Evolutionary conservation across 2,888 invertebrate species (phyloP).

Genomic region (Chironomus tentans): DNA sequence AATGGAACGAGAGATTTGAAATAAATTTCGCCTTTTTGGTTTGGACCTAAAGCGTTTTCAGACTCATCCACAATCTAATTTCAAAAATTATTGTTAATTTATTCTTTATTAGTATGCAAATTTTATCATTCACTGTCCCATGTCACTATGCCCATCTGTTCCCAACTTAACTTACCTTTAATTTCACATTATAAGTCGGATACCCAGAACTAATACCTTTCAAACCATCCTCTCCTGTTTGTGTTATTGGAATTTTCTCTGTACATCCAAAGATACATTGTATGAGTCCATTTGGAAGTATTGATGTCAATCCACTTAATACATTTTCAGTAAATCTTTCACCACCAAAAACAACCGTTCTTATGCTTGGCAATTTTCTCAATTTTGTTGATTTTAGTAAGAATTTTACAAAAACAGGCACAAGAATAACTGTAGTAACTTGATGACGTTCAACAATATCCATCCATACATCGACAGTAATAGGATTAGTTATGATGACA

Average conservation of each 20-base stretch:
- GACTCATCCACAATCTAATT: not conserved
- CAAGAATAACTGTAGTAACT: not conserved
- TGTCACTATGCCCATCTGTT: too few relatives aligned
- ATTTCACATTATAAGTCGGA: not conserved
- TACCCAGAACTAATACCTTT: not conserved
- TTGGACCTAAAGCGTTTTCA: too few relatives aligned
- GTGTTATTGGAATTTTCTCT: accelerated
- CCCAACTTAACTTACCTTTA: not conserved
- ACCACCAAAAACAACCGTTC: not conserved
- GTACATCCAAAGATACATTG: not conserved
- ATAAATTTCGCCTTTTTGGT: not conserved
- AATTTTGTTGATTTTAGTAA: not conserved
- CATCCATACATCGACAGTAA: not conserved
- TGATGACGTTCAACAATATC: not conserved
- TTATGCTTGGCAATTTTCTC: not conserved
- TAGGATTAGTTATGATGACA: not conserved
- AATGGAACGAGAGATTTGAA: not conserved
- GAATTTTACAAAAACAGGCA: not conserved
- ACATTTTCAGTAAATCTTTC: not conserved
- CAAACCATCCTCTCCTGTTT: not conserved
- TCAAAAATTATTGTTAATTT: too few relatives aligned
- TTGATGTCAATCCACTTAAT: not conserved
- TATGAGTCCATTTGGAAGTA: too few relatives aligned
- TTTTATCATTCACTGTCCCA: too few relatives aligned
- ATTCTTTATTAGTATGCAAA: too few relatives aligned